Percentiles rank a stretch among this genome's conserved stretches.
Evolutionary conservation across 2,888 invertebrate species (phyloP).

Genomic region (Amphipyra berbera): DNA sequence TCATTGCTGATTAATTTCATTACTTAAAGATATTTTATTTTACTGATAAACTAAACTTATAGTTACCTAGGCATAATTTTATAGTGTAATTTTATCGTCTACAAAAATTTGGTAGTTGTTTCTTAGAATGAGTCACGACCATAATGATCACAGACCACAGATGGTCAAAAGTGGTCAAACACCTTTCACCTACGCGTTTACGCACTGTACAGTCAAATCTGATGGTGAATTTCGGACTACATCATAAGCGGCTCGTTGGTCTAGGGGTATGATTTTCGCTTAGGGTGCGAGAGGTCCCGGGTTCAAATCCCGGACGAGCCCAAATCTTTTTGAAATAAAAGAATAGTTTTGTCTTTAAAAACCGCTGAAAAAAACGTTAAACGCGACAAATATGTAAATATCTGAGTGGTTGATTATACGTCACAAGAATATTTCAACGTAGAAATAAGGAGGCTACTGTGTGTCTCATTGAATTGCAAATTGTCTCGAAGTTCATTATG

Average conservation of each 20-base stretch:
- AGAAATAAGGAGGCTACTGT: conserved; percentile 17
- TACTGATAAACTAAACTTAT: no score
- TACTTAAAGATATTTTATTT: no score
- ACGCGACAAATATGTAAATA: conserved; percentile 12
- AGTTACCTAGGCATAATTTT: no score
- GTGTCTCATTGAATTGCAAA: conserved; percentile 62
- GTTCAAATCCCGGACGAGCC: conserved; percentile 91
- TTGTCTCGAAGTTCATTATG: conserved; percentile 58
- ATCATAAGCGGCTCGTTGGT: conserved; percentile 84
- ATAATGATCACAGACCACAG: no score
- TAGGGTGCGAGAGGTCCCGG: conserved; percentile 90
- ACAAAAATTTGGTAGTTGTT: no score
- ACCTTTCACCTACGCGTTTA: conserved; percentile 61
- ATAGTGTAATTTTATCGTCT: no score
- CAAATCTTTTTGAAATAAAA: conserved; percentile 59
- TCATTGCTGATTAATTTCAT: no score
- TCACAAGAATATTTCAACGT: conserved; percentile 18
- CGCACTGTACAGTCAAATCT: conserved; percentile 17
- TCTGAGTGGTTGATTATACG: conserved; percentile 17
- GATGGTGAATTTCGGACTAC: conserved; percentile 37
- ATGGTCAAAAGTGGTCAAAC: conserved; percentile 46
- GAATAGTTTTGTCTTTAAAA: not conserved
- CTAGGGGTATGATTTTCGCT: conserved; percentile 90
- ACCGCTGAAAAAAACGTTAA: not conserved
- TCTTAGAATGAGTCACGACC: no score